Evolutionary conservation across 1,140 invertebrate genomes (phyloP).

Genomic region (Paraescarpia echinospica): DNA sequence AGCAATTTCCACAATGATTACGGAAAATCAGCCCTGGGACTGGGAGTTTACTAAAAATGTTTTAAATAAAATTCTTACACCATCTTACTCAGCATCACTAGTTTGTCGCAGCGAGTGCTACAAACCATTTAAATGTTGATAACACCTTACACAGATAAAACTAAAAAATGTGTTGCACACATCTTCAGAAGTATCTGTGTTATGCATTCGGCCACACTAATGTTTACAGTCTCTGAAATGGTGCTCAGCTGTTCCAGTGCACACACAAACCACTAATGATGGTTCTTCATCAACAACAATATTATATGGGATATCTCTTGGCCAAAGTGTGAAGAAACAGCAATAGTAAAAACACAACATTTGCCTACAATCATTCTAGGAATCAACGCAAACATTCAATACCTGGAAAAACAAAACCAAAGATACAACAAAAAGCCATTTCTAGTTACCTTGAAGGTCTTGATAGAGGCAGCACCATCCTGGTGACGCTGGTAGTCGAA

Average conservation of each 20-base stretch:
- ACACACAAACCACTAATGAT: not conserved
- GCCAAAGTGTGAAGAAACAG: not conserved
- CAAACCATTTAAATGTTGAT: too few species aligned
- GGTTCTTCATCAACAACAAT: too few species aligned
- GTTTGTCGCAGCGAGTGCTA: too few species aligned
- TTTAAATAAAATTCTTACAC: not conserved
- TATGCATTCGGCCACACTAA: not conserved
- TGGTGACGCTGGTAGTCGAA: conserved; percentile 94
- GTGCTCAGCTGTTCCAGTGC: not conserved
- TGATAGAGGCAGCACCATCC: conserved; percentile 81
- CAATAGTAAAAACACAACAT: not conserved
- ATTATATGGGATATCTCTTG: not conserved
- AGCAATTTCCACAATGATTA: too few species aligned
- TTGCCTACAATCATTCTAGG: not conserved
- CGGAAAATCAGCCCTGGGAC: too few species aligned
- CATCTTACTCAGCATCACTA: not conserved
- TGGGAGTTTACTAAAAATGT: not conserved
- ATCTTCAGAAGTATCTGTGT: not conserved
- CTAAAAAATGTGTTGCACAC: too few species aligned
- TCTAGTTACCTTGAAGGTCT: conserved; percentile 74
- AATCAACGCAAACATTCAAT: conserved; percentile 13
- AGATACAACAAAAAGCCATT: conserved; percentile 12
- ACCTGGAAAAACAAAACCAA: conserved; percentile 22
- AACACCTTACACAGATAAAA: too few species aligned
- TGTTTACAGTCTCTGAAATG: not conserved